Percentiles rank a stretch among this genome's conserved stretches.
phyloP scores from a whole-genome alignment of 2,113 vertebrate species.

The Alosa alosa region DNA sequence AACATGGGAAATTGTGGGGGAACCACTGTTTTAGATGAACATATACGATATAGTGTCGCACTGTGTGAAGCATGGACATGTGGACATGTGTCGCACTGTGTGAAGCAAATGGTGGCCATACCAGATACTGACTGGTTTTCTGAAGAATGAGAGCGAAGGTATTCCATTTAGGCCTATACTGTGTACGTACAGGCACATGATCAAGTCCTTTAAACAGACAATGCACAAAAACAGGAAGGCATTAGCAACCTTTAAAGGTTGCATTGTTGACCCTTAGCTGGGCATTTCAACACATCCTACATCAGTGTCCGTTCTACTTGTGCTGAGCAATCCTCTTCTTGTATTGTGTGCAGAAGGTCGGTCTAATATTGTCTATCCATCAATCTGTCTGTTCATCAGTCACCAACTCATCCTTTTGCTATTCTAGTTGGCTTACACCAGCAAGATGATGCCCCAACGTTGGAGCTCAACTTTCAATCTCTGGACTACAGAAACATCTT shows the following conservation, averaged over 20 bases:
- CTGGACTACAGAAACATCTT: slow-evolving; percentile 67
- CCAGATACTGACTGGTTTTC: no score
- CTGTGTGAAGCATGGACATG: no score
- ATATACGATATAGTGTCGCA: no score
- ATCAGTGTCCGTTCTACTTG: background rate
- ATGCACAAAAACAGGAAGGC: background rate
- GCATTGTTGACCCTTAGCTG: background rate
- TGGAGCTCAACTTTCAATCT: slow-evolving; percentile 63
- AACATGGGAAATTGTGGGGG: no score
- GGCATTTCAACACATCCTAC: background rate
- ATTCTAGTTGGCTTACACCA: slow-evolving; percentile 24
- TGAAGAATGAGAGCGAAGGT: no score
- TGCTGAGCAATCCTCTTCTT: background rate
- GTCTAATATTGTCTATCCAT: background rate
- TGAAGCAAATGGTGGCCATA: no score
- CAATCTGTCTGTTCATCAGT: background rate
- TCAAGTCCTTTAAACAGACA: no score
- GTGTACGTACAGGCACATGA: no score
- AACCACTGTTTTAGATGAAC: no score
- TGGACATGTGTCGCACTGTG: no score
- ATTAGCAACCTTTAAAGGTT: background rate
- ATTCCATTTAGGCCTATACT: no score
- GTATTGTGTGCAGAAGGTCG: background rate
- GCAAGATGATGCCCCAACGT: slow-evolving; percentile 36
- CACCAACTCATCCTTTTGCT: slow-evolving; percentile 3